Conservation (phyloP, 1,140 invertebrate genomes). For the Megalopta genalis region DNA sequence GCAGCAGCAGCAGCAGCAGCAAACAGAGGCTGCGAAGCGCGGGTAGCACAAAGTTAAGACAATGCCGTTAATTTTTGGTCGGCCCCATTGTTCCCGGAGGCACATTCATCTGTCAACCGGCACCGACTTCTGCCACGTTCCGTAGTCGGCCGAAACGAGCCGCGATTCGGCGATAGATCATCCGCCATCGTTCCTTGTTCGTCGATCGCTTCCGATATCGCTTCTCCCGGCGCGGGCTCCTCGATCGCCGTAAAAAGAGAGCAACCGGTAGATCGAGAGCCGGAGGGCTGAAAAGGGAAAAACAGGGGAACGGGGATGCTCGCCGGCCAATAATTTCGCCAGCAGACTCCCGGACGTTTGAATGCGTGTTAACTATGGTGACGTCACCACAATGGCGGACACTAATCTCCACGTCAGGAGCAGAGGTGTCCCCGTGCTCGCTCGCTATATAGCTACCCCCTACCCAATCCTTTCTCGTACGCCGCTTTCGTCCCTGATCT, state of each 20-base stretch:
- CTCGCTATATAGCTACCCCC: slow-evolving; percentile 25
- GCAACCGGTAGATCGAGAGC: not conserved
- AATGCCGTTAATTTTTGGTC: slow-evolving; percentile 80
- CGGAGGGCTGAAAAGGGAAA: not conserved
- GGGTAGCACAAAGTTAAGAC: slow-evolving; percentile 76
- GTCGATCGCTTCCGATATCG: not conserved
- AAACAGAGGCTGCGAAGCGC: slow-evolving; percentile 52
- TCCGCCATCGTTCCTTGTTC: not conserved
- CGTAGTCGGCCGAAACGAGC: slow-evolving; percentile 32
- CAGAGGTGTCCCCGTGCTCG: slow-evolving; percentile 70
- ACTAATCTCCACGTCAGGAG: slow-evolving; percentile 80
- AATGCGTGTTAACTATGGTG: slow-evolving; percentile 79
- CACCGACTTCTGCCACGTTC: slow-evolving; percentile 69
- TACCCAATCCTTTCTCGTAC: slow-evolving; percentile 57
- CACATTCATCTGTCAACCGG: slow-evolving; percentile 79
- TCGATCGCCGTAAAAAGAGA: not conserved
- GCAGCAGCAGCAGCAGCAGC: slow-evolving; percentile 26
- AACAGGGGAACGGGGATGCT: too few relatives aligned
- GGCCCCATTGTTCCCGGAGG: slow-evolving; percentile 74
- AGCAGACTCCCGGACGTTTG: slow-evolving; percentile 57
- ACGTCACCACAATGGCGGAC: slow-evolving; percentile 80
- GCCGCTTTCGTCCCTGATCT: slow-evolving; percentile 74
- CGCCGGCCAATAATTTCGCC: slow-evolving; percentile 67
- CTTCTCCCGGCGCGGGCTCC: not conserved
- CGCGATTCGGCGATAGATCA: slow-evolving; percentile 41